Percentiles rank a stretch among this genome's conserved stretches.
These are phyloP conservation scores for Erannis defoliaria DNA, from an alignment of 2,888 invertebrate species.

Conservation along the genomic window DNA sequence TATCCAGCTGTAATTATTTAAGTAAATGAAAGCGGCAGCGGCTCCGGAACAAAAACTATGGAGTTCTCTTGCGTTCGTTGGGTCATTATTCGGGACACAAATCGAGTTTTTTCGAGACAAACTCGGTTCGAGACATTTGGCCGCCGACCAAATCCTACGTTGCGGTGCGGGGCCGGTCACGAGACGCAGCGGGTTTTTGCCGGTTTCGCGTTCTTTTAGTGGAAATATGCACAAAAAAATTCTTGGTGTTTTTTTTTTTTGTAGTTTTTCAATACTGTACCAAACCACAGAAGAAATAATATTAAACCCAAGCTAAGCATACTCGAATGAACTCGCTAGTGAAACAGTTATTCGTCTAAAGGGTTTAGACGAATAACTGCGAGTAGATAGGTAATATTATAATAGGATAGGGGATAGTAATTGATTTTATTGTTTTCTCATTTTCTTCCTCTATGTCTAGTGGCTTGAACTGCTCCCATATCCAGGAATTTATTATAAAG, in stretches of 20 bases:
- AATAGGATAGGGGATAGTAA: no score
- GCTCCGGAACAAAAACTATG: slow-evolving; percentile 57
- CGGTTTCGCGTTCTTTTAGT: neutral
- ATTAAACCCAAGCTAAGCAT: no score
- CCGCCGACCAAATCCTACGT: slow-evolving; percentile 59
- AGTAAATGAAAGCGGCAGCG: slow-evolving; percentile 37
- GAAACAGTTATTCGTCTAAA: no score
- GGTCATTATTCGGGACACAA: slow-evolving; percentile 70
- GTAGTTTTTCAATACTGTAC: no score
- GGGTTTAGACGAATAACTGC: no score
- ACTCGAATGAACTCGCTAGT: no score
- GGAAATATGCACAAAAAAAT: neutral
- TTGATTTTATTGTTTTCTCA: no score
- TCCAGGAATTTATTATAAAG: slow-evolving; percentile 44
- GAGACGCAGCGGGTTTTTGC: slow-evolving; percentile 20
- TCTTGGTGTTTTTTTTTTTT: neutral
- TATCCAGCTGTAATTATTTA: slow-evolving; percentile 43
- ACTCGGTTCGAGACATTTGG: slow-evolving; percentile 63
- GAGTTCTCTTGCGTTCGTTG: slow-evolving; percentile 53
- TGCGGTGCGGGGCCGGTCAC: slow-evolving; percentile 22
- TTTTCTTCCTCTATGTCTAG: neutral
- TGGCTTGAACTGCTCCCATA: slow-evolving; percentile 23
- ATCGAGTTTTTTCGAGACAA: slow-evolving; percentile 70
- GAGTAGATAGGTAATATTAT: no score
- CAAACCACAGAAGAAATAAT: no score